These are phyloP conservation scores for Ladona fulva DNA, from an alignment of 1,140 invertebrate genomes.

Conservation along the genomic window DNA sequence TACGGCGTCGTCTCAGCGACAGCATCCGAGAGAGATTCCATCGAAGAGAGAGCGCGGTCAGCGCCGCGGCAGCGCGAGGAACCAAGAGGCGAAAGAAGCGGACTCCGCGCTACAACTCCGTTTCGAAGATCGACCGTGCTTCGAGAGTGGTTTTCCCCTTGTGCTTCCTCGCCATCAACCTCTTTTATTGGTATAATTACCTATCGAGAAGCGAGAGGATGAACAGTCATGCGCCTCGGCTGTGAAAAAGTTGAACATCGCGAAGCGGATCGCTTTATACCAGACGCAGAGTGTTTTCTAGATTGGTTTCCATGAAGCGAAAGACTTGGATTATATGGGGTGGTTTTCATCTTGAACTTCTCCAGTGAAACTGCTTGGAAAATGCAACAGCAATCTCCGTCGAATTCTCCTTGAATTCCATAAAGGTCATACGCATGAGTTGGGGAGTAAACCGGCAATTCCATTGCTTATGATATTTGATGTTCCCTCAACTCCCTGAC, in stretches of 20 bases:
- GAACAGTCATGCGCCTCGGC: constrained; percentile 24
- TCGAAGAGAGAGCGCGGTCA: constrained; percentile 24
- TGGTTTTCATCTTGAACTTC: no score
- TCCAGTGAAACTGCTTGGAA: no score
- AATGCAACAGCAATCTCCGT: no score
- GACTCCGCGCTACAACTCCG: constrained; percentile 61
- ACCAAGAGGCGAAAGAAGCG: constrained; percentile 40
- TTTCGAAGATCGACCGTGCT: constrained; percentile 67
- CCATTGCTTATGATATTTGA: no score
- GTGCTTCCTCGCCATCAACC: constrained; percentile 64
- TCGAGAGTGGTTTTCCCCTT: constrained; percentile 67
- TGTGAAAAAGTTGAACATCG: background rate
- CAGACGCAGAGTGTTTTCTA: no score
- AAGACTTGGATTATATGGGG: no score
- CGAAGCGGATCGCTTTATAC: no score
- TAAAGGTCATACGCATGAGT: no score
- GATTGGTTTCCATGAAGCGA: no score
- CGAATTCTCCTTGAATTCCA: no score
- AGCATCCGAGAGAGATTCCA: background rate
- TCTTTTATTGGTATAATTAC: constrained; percentile 72
- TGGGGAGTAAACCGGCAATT: no score
- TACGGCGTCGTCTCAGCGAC: background rate
- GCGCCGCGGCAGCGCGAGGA: constrained; percentile 28
- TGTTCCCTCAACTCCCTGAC: no score
- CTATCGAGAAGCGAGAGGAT: constrained; percentile 53